Percentiles rank a stretch among this genome's conserved stretches.
phyloP scores from a whole-genome alignment of 2,797 vertebrate species.

The Cyprinodon diabolis region DNA sequence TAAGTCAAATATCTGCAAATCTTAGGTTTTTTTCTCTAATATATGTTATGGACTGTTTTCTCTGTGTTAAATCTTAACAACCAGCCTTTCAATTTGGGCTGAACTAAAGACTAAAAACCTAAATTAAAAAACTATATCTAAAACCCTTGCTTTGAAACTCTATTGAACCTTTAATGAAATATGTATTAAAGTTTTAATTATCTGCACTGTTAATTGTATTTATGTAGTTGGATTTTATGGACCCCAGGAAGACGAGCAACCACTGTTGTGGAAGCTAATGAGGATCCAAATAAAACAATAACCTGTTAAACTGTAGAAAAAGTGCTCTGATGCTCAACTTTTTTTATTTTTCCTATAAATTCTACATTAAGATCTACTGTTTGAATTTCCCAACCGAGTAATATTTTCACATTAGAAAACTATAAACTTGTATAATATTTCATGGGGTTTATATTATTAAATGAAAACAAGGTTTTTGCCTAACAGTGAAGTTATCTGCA shows the following conservation, averaged over 20 bases:
- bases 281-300: too few relatives aligned
- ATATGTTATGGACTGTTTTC: background rate
- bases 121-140: too few relatives aligned
- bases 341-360: background rate
- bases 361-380: background rate
- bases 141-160: too few relatives aligned
- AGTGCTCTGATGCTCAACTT: background rate
- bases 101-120: too few relatives aligned
- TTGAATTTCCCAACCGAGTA: background rate
- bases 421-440: background rate
- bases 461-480: background rate
- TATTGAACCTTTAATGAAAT: too few relatives aligned
- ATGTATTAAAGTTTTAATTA: too few relatives aligned
- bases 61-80: background rate
- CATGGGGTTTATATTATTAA: background rate
- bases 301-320: background rate
- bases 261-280: too few relatives aligned
- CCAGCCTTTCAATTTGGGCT: background rate
- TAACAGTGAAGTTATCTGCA: background rate
- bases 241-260: too few relatives aligned
- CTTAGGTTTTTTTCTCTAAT: background rate
- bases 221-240: too few relatives aligned
- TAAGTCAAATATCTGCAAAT: background rate
- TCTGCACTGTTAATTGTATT: too few relatives aligned
- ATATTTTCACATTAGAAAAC: background rate